Percentiles rank a stretch among this genome's conserved stretches.
phyloP scores from a whole-genome alignment of 2,888 invertebrate species.

The Pachydiplax longipennis region DNA sequence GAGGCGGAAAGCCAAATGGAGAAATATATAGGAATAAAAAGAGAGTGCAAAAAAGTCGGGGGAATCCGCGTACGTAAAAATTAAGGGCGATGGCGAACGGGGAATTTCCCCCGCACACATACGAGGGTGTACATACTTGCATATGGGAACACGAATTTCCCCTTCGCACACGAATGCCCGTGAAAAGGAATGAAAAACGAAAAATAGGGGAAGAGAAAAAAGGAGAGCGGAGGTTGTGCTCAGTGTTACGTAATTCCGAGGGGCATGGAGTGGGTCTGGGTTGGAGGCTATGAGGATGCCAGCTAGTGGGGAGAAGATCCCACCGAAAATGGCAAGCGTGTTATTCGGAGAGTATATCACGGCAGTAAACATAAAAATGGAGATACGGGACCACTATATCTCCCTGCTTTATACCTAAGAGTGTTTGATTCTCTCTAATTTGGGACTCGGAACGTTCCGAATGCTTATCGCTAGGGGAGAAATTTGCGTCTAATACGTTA shows the following conservation, averaged over 20 bases:
- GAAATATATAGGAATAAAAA: neutral
- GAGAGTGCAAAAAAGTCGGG: neutral
- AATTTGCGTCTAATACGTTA: neutral
- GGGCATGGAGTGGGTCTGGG: neutral
- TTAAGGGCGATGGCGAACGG: no score
- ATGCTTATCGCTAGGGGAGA: neutral
- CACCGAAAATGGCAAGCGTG: neutral
- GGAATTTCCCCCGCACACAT: no score
- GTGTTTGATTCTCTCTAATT: neutral
- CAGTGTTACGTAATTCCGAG: neutral
- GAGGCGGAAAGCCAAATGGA: neutral
- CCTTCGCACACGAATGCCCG: neutral
- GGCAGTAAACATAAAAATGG: neutral
- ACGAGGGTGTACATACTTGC: no score
- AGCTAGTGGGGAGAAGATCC: neutral
- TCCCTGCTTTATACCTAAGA: neutral
- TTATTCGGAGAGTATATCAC: neutral
- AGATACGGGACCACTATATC: neutral
- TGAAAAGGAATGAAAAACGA: neutral
- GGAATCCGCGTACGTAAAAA: no score
- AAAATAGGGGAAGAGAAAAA: neutral
- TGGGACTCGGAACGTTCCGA: neutral
- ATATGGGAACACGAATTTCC: no score
- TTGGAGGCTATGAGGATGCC: slow-evolving; percentile 8
- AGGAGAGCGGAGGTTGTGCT: neutral